phyloP scores from a whole-genome alignment of 2,113 vertebrate species.

The Neodontobutis hainanensis region DNA sequence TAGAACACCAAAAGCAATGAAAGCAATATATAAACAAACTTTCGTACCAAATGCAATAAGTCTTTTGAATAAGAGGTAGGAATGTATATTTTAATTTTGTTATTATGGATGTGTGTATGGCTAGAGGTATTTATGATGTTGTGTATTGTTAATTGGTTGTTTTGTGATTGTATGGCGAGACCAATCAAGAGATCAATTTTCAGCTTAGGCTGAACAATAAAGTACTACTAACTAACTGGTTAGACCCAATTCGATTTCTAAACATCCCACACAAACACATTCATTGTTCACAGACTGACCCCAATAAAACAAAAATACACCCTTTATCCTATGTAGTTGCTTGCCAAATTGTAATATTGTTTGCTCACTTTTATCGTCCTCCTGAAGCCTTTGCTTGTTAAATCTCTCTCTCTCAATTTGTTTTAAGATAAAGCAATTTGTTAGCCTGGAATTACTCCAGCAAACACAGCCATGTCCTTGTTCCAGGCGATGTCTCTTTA shows the following conservation, averaged over 20 bases:
- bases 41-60: no score
- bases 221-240: no score
- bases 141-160: no score
- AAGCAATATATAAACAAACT: no score
- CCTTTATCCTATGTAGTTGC: background rate
- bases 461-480: slow-evolving; percentile 26
- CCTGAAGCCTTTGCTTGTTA: slow-evolving; percentile 10
- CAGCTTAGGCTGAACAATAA: no score
- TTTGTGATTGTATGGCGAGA: no score
- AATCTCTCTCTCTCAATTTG: slow-evolving; percentile 12
- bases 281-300: slow-evolving; percentile 3
- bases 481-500: slow-evolving; percentile 8
- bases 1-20: no score
- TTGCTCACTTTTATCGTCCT: slow-evolving; percentile 10
- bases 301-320: slow-evolving; percentile 6
- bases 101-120: no score
- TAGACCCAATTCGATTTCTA: background rate
- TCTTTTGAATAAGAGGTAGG: no score
- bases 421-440: slow-evolving; percentile 8
- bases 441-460: slow-evolving; percentile 28
- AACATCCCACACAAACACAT: background rate
- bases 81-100: no score
- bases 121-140: no score
- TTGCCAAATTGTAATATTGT: slow-evolving; percentile 33
- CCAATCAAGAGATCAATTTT: no score